These are phyloP conservation scores for Drosophila pseudoananassae DNA, from an alignment of 1,140 invertebrate species.

Conservation along the genomic window DNA sequence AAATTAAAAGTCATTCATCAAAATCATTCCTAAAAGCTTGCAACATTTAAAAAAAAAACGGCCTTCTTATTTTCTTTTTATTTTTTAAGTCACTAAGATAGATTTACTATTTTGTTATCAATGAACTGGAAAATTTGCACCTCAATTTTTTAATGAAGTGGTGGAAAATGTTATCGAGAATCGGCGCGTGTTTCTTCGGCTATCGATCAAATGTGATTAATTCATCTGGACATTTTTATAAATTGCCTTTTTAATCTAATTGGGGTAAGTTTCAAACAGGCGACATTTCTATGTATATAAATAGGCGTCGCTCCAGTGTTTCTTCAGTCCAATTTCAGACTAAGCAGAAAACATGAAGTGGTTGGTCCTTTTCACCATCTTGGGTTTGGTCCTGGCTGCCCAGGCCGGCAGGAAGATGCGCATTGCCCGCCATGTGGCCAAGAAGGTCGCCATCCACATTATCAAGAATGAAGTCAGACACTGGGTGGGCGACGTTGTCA, in stretches of 20 bases:
- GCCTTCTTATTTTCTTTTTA: too few relatives aligned
- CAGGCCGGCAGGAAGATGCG: slow-evolving; percentile 22
- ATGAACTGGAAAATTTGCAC: neutral
- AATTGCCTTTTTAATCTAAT: neutral
- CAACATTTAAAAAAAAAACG: too few relatives aligned
- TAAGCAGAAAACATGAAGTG: slow-evolving; percentile 30
- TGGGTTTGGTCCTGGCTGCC: slow-evolving; percentile 47
- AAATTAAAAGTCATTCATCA: too few relatives aligned
- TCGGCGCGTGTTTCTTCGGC: neutral
- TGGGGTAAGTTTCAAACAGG: neutral
- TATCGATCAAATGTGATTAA: neutral
- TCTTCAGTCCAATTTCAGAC: slow-evolving; percentile 1
- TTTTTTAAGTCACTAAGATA: neutral
- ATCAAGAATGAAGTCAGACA: slow-evolving; percentile 59
- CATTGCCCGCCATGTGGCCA: slow-evolving; percentile 26
- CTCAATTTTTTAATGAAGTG: neutral
- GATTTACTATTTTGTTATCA: neutral
- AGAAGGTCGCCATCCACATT: slow-evolving; percentile 21
- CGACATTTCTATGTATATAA: neutral
- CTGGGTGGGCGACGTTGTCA: slow-evolving; percentile 10
- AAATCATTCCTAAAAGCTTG: too few relatives aligned
- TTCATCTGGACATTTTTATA: neutral
- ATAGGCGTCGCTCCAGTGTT: neutral
- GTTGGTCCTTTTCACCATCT: slow-evolving; percentile 40
- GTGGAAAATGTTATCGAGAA: neutral